Evolutionary conservation across 2,797 vertebrate species (phyloP).

Genomic region (Novumbra hubbsi): DNA sequence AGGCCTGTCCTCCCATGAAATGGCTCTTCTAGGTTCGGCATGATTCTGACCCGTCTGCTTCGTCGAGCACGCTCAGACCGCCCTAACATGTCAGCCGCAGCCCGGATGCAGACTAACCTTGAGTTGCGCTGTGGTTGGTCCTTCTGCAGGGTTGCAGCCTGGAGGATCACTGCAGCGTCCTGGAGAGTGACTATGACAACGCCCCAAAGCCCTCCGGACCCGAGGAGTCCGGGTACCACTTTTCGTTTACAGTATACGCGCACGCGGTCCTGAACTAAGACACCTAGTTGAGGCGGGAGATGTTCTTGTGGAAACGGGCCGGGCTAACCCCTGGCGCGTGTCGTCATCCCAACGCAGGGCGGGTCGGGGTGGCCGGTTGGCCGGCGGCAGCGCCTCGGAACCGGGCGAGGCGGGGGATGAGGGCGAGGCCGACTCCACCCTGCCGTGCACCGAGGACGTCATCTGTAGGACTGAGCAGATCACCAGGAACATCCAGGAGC

Average conservation of each 20-base stretch:
- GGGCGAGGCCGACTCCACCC: constrained; percentile 70
- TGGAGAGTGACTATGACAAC: constrained; percentile 89
- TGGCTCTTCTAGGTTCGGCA: constrained; percentile 50
- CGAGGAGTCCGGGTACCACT: constrained; percentile 81
- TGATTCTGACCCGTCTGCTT: constrained; percentile 47
- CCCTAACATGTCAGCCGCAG: constrained; percentile 8
- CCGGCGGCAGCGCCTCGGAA: constrained; percentile 69
- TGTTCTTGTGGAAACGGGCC: neutral
- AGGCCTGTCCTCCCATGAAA: constrained; percentile 18
- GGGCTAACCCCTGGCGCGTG: neutral
- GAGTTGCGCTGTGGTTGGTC: constrained; percentile 17
- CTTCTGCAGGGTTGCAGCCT: constrained; percentile 83
- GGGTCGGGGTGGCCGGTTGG: constrained; percentile 70
- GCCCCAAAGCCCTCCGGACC: constrained; percentile 78
- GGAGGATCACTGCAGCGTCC: constrained; percentile 85
- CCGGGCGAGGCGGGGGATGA: constrained; percentile 61
- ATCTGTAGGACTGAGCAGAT: constrained; percentile 98
- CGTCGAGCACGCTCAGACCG: neutral
- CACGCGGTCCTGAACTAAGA: neutral
- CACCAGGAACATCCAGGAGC: constrained; percentile 98
- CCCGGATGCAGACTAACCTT: neutral
- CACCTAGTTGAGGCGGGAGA: neutral
- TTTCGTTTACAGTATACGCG: neutral
- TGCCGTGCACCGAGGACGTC: constrained; percentile 94
- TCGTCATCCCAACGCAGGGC: constrained; percentile 56